These are phyloP conservation scores for Drosophila acutilabella DNA, from an alignment of 2,888 invertebrate species.

Conservation along the genomic window DNA sequence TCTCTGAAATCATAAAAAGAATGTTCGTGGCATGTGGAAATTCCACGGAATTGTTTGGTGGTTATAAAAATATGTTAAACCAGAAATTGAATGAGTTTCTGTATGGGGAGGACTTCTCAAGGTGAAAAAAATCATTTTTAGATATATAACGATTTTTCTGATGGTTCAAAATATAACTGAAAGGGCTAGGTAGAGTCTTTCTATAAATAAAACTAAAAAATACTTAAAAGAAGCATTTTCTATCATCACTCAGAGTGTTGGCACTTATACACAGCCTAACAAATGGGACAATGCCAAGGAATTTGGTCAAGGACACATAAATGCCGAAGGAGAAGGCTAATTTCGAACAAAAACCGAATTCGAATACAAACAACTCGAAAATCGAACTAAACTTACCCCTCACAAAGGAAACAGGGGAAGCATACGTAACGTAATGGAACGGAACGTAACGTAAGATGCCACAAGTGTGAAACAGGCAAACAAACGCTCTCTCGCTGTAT, in stretches of 20 bases:
- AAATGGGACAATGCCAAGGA: conserved; percentile 34
- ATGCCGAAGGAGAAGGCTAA: conserved; percentile 27
- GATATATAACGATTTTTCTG: too few relatives aligned
- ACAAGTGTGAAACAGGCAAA: conserved; percentile 73
- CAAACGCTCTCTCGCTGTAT: conserved; percentile 8
- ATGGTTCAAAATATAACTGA: too few relatives aligned
- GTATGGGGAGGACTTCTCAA: background rate
- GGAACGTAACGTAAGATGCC: conserved; percentile 60
- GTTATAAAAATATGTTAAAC: conserved; percentile 60
- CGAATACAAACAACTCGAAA: conserved; percentile 24
- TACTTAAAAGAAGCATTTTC: too few relatives aligned
- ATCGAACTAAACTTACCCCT: conserved; percentile 37
- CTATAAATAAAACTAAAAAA: too few relatives aligned
- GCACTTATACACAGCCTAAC: too few relatives aligned
- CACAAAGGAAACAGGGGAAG: conserved; percentile 16
- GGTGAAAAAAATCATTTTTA: background rate
- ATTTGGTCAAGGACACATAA: conserved; percentile 80
- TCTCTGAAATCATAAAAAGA: conserved; percentile 49
- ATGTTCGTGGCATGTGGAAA: conserved; percentile 69
- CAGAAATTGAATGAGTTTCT: conserved; percentile 42
- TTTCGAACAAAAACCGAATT: background rate
- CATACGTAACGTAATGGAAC: conserved; percentile 1
- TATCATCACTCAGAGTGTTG: too few relatives aligned
- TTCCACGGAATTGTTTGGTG: conserved; percentile 50
- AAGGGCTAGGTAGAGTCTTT: too few relatives aligned